A percentile compares a stretch with the other conserved stretches of the same genome.
phyloP scores from a whole-genome alignment of 2,797 vertebrate genomes.

The Melanotaenia trifasciata region DNA sequence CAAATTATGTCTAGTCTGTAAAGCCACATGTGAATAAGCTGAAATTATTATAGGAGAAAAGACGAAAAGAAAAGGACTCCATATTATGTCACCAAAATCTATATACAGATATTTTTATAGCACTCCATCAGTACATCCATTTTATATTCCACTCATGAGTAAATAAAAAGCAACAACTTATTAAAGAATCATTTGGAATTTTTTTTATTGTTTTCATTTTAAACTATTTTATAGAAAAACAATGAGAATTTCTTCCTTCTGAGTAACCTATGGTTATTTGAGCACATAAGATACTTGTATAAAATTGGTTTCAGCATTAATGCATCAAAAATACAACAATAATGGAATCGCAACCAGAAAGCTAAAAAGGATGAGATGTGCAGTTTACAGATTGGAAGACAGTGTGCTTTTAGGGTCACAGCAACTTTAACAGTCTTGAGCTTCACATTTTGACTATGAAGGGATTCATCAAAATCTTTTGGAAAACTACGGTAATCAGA shows the following conservation, averaged over 20 bases:
- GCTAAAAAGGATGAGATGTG: conserved; percentile 50
- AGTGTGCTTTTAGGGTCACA: conserved; percentile 31
- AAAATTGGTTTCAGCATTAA: conserved; percentile 59
- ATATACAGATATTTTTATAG: background rate
- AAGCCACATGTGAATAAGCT: too few species aligned
- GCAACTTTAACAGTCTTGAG: conserved; percentile 38
- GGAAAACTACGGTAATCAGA: conserved; percentile 15
- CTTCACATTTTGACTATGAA: conserved; percentile 40
- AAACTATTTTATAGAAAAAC: conserved; percentile 45
- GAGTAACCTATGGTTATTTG: conserved; percentile 35
- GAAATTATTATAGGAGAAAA: too few species aligned
- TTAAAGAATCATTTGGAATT: conserved; percentile 63
- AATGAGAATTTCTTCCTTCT: conserved; percentile 36
- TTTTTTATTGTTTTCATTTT: conserved; percentile 68
- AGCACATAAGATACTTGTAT: conserved; percentile 58
- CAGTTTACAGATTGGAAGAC: conserved; percentile 61
- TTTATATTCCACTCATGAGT: background rate
- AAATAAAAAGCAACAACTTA: background rate
- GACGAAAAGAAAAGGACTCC: too few species aligned
- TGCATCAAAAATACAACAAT: conserved; percentile 44
- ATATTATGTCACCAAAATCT: too few species aligned
- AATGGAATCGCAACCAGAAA: conserved; percentile 43
- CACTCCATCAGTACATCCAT: background rate
- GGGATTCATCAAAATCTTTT: conserved; percentile 25
- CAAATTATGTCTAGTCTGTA: too few species aligned